Base-by-base conservation (phyloP, 2,113 vertebrate genomes). In the Serinus canaria region DNA sequence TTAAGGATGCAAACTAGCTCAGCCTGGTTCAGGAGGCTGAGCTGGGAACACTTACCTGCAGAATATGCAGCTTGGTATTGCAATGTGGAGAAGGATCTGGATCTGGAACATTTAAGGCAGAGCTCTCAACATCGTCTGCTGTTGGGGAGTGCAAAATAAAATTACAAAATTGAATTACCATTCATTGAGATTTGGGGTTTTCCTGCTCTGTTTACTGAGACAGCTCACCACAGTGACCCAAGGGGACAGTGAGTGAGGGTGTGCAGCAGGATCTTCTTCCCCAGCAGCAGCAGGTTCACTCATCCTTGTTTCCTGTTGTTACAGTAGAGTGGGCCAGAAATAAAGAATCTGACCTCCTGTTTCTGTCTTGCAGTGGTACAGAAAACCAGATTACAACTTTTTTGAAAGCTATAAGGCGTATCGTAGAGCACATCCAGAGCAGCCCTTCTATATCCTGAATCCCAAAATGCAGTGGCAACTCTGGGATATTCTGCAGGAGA, bases 401-500 rank as follows among this genome's bases (percentile, higher is more conserved):
- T 98, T 98, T 84, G 94, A 93, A 77, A 97, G 77, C 56, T 98
- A 98, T 73, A 98, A 96, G 73, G 80, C 13, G 0, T 98, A 98
- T 64, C 97, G 98, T 15, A 87, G 72, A 37, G 60, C 13, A 21
- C 92, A 98, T 50, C 98, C 98, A 4, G 67, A 92, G 33, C 98
- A 98, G 92, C 98, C 96, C 14, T 98, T 98, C 91, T 98, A 98
- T 30, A 98, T 98, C 77, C 97, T 98, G 80, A 98, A 95, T 55
- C 98, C 98, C 49, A 96, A 97, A 93, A 97, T 98, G 96, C 97
- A 97, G 18, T 98, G 98, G 98, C 97, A 98, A 5, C 97, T 98
- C 31, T 98, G 98, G 98, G 97, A 98, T 60, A 89, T 98, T 68
- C 94, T 98, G 79, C 98, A 98, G 53, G 97, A 98, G 89, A 98